These are phyloP conservation scores for Xyrichtys novacula DNA, from an alignment of 2,797 vertebrate genomes.

Conservation along the genomic window DNA sequence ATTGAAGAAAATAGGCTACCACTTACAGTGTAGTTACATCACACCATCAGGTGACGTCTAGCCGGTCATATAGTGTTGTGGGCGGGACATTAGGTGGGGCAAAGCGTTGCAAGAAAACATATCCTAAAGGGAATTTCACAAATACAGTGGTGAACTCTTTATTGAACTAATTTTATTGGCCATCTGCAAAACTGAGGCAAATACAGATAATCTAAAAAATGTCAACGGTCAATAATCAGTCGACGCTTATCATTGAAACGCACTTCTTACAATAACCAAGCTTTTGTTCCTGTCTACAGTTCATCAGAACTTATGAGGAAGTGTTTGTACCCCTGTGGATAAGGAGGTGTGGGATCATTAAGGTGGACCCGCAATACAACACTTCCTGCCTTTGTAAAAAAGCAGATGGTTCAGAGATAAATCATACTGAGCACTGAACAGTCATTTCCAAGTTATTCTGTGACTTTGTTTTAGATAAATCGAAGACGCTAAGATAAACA, in stretches of 20 bases:
- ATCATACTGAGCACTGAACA: background rate
- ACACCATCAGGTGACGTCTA: too few species aligned
- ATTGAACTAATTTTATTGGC: too few species aligned
- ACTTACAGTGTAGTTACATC: too few species aligned
- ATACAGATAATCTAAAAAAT: too few species aligned
- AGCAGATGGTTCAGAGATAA: background rate
- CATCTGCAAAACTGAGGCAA: too few species aligned
- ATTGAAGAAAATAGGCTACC: too few species aligned
- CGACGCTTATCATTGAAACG: slow-evolving; percentile 14
- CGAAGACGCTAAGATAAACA: background rate
- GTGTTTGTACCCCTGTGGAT: background rate
- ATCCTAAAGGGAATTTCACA: too few species aligned
- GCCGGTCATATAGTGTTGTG: too few species aligned
- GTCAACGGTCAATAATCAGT: too few species aligned
- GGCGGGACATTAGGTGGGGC: too few species aligned
- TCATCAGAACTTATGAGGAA: slow-evolving; percentile 9
- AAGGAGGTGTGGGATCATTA: slow-evolving; percentile 16
- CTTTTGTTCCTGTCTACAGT: background rate
- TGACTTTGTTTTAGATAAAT: background rate
- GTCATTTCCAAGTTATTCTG: background rate
- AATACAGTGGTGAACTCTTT: too few species aligned
- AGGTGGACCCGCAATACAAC: slow-evolving; percentile 9
- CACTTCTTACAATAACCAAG: slow-evolving; percentile 4
- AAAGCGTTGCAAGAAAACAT: too few species aligned
- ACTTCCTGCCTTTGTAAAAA: slow-evolving; percentile 34